These are phyloP conservation scores for Glaucopsyche alexis DNA, from an alignment of 2,888 invertebrate genomes.

Conservation along the genomic window DNA sequence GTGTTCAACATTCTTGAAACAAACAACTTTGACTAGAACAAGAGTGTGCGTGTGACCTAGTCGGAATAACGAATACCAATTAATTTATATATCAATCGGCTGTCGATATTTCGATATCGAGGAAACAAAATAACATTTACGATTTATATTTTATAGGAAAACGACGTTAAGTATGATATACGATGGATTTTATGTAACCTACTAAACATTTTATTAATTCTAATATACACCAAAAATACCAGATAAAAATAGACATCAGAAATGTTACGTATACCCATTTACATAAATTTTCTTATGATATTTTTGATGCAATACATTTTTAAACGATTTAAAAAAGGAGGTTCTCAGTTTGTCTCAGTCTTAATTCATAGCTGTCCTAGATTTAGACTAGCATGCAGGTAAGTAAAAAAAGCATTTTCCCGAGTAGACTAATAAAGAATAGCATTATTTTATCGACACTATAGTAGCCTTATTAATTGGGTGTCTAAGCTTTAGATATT, in stretches of 20 bases:
- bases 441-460: background rate
- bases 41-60: background rate
- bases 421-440: background rate
- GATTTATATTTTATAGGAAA: slow-evolving; percentile 44
- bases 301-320: background rate
- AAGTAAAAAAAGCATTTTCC: no score
- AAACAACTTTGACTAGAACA: background rate
- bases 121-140: slow-evolving; percentile 44
- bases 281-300: background rate
- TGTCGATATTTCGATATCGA: slow-evolving; percentile 42
- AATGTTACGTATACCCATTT: background rate
- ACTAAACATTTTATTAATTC: slow-evolving; percentile 13
- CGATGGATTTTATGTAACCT: slow-evolving; percentile 25
- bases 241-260: slow-evolving; percentile 2
- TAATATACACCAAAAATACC: slow-evolving; percentile 2
- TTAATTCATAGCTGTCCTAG: no score
- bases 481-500: background rate
- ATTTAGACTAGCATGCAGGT: no score
- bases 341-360: no score
- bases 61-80: slow-evolving; percentile 30
- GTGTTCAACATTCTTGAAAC: background rate
- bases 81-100: slow-evolving; percentile 39
- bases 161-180: slow-evolving; percentile 40
- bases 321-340: no score
- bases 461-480: background rate